These are phyloP conservation scores for Lepidocolaptes lacrymiger DNA, from an alignment of 2,797 vertebrate species.

Conservation along the genomic window DNA sequence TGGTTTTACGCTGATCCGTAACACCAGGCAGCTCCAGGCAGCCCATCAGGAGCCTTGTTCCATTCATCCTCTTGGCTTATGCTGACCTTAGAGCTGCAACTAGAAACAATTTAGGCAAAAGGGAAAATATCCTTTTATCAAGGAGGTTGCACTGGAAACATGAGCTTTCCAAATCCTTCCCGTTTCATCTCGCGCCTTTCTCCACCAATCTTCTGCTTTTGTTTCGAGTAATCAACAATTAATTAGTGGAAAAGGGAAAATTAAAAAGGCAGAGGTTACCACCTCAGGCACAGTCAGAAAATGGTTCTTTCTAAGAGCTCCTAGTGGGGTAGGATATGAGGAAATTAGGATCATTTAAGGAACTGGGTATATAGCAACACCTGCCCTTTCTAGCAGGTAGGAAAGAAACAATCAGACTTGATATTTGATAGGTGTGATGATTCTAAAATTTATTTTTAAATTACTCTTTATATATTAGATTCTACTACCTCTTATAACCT, in stretches of 20 bases:
- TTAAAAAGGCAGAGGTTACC: conserved; percentile 51
- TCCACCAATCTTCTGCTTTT: conserved; percentile 27
- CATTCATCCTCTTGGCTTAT: conserved; percentile 79
- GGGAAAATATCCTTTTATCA: conserved; percentile 28
- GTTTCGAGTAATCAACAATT: conserved; percentile 30
- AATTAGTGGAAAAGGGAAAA: conserved; percentile 60
- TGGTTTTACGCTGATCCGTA: conserved; percentile 91
- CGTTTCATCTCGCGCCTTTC: background rate
- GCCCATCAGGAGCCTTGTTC: conserved; percentile 80
- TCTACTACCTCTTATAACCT: background rate
- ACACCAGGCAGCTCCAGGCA: conserved; percentile 82
- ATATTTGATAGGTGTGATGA: background rate
- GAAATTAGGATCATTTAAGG: background rate
- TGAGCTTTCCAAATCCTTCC: conserved; percentile 30
- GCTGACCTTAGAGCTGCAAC: conserved; percentile 78
- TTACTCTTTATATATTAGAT: background rate
- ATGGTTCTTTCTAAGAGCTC: conserved; percentile 10
- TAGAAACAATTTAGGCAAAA: conserved; percentile 78
- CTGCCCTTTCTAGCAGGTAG: background rate
- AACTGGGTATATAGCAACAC: background rate
- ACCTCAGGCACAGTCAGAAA: conserved; percentile 2
- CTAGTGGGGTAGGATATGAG: background rate
- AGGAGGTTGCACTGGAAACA: background rate
- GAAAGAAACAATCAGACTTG: background rate
- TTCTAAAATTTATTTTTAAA: background rate